A percentile compares a stretch with the other conserved stretches of the same genome.
These are phyloP conservation scores for Mystacornis crossleyi DNA, from an alignment of 2,113 vertebrate genomes.

Conservation along the genomic window DNA sequence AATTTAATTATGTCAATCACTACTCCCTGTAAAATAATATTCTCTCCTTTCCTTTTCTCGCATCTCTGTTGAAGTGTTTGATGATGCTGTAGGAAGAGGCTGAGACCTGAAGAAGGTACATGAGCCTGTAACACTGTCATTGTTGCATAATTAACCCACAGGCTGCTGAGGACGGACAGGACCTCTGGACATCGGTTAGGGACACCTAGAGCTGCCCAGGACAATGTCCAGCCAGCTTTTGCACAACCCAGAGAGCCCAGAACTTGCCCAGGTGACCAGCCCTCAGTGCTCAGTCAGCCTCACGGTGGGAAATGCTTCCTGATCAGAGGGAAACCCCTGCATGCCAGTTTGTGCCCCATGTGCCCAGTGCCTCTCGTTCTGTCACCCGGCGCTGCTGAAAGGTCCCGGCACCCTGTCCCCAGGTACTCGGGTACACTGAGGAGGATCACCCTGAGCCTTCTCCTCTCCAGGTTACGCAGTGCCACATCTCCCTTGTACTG, in stretches of 20 bases:
- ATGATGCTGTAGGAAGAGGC: not conserved
- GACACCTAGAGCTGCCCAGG: not conserved
- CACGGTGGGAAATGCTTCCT: not conserved
- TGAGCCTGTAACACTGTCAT: not conserved
- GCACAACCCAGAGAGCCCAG: not conserved
- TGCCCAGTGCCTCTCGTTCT: not conserved
- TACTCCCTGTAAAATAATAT: not conserved
- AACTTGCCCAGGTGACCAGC: not conserved
- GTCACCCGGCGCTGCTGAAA: not conserved
- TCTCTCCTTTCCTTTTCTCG: not conserved
- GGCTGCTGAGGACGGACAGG: not conserved
- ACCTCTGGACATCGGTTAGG: not conserved
- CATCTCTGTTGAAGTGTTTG: not conserved
- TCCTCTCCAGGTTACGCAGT: not conserved
- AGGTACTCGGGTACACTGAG: fast-evolving
- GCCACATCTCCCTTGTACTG: not conserved
- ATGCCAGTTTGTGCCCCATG: fast-evolving
- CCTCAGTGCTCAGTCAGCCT: not conserved
- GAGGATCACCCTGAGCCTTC: not conserved
- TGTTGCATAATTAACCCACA: not conserved
- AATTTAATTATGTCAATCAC: not conserved
- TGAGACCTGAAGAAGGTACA: not conserved
- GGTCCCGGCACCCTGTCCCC: not conserved
- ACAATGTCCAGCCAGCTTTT: not conserved
- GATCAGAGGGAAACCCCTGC: not conserved